phyloP scores from a whole-genome alignment of 1,140 invertebrate species.

The Pseudobourletiella spinata region DNA sequence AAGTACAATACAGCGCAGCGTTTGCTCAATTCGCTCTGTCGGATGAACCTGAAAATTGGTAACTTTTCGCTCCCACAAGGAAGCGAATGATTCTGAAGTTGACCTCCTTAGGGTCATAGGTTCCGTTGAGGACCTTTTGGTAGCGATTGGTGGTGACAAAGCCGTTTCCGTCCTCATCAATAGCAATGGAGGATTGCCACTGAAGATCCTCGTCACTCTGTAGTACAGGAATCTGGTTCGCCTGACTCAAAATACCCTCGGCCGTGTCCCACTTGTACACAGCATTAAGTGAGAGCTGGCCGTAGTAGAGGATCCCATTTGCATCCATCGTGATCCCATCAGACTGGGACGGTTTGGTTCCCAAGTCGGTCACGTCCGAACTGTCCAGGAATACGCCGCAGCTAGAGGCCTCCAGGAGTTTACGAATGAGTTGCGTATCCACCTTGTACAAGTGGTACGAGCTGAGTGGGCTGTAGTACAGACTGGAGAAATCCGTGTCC shows the following conservation, averaged over 20 bases:
- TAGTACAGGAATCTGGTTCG: slow-evolving; percentile 44
- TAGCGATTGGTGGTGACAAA: slow-evolving; percentile 56
- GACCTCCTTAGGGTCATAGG: slow-evolving; percentile 45
- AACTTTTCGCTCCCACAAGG: too few relatives aligned
- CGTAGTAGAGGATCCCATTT: slow-evolving; percentile 54
- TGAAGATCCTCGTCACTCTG: slow-evolving; percentile 55
- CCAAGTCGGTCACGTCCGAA: background rate
- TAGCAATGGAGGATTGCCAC: slow-evolving; percentile 61
- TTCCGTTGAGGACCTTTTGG: slow-evolving; percentile 51
- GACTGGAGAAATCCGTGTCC: slow-evolving; percentile 46
- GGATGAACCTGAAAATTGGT: too few relatives aligned
- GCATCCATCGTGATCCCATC: slow-evolving; percentile 62
- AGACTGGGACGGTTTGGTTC: slow-evolving; percentile 44
- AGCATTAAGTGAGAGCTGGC: slow-evolving; percentile 53
- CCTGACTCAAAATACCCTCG: too few relatives aligned
- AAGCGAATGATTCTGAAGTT: slow-evolving; percentile 54
- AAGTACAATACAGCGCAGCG: too few relatives aligned
- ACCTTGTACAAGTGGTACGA: slow-evolving; percentile 69
- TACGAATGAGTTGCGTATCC: slow-evolving; percentile 54
- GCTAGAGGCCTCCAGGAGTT: slow-evolving; percentile 39
- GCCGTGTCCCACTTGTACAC: slow-evolving; percentile 57
- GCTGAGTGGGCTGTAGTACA: slow-evolving; percentile 75
- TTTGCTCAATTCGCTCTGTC: too few relatives aligned
- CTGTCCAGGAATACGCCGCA: slow-evolving; percentile 41
- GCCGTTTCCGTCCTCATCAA: slow-evolving; percentile 53